A percentile compares a stretch with the other conserved stretches of the same genome.
These are phyloP conservation scores for Brachionus calyciflorus DNA, from an alignment of 1,140 invertebrate genomes.

Conservation along the genomic window DNA sequence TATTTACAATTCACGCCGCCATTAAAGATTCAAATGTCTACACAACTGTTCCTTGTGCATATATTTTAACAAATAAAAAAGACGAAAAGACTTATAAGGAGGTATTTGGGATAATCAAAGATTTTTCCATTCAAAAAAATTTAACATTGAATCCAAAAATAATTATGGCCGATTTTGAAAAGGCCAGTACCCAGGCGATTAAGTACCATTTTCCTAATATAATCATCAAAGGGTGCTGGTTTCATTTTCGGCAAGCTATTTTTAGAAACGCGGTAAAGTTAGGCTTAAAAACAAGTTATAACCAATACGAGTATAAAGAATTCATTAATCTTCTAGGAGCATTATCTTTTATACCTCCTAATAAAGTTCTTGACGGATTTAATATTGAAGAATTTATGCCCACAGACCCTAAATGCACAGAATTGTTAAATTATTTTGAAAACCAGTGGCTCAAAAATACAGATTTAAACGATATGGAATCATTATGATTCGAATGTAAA, in stretches of 20 bases:
- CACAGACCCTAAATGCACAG: not conserved
- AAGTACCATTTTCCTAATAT: not conserved
- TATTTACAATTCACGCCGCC: conserved; percentile 5
- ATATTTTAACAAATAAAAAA: not conserved
- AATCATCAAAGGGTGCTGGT: not conserved
- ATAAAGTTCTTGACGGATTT: not conserved
- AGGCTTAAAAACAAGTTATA: not conserved
- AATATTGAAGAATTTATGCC: not conserved
- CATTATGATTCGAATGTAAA: too few relatives aligned
- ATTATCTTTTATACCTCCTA: not conserved
- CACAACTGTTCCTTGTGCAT: not conserved
- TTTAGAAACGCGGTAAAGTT: not conserved
- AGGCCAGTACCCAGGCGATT: not conserved
- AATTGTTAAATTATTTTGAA: not conserved
- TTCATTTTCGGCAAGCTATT: too few relatives aligned
- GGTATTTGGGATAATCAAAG: conserved; percentile 8
- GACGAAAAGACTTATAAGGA: conserved; percentile 3
- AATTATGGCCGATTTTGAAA: conserved; percentile 19
- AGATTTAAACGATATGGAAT: too few relatives aligned
- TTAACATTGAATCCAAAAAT: not conserved
- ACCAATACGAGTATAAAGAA: not conserved
- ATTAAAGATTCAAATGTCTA: not conserved
- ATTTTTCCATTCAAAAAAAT: not conserved
- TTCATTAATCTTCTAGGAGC: not conserved
- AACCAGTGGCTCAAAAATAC: not conserved